These are phyloP conservation scores for Paedocypris micromegethes DNA, from an alignment of 2,797 vertebrate genomes.

Conservation along the genomic window DNA sequence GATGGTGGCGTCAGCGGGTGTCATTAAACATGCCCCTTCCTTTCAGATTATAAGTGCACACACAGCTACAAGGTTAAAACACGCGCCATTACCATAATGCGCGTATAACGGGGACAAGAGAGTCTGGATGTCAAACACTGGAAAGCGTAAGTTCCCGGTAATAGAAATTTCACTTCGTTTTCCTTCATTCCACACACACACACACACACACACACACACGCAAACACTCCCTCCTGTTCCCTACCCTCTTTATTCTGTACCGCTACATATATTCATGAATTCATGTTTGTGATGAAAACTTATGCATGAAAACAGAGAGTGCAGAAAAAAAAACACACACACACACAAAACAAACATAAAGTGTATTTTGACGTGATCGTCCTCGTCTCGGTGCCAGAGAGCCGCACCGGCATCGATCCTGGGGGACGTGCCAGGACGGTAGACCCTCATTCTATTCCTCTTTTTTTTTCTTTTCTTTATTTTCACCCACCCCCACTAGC, in stretches of 20 bases:
- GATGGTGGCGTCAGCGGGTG: constrained; percentile 59
- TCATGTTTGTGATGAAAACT: constrained; percentile 74
- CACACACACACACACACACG: background rate
- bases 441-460: constrained; percentile 59
- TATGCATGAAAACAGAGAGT: constrained; percentile 70
- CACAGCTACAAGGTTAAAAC: constrained; percentile 49
- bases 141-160: constrained; percentile 38
- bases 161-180: constrained; percentile 39
- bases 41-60: constrained; percentile 56
- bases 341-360: constrained; percentile 60
- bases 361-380: constrained; percentile 67
- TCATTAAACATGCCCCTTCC: constrained; percentile 59
- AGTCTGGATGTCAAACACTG: constrained; percentile 61
- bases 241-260: constrained; percentile 52
- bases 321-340: constrained; percentile 30
- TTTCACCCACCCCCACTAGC: background rate
- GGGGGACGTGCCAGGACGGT: constrained; percentile 70
- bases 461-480: constrained; percentile 15
- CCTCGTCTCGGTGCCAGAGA: constrained; percentile 62
- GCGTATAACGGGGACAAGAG: constrained; percentile 47
- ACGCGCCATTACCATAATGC: constrained; percentile 56
- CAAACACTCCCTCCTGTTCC: constrained; percentile 15
- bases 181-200: constrained; percentile 21
- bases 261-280: constrained; percentile 78
- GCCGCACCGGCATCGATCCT: constrained; percentile 64